Evolutionary conservation across 2,888 invertebrate genomes (phyloP).

Genomic region (Drymonia ruficornis): DNA sequence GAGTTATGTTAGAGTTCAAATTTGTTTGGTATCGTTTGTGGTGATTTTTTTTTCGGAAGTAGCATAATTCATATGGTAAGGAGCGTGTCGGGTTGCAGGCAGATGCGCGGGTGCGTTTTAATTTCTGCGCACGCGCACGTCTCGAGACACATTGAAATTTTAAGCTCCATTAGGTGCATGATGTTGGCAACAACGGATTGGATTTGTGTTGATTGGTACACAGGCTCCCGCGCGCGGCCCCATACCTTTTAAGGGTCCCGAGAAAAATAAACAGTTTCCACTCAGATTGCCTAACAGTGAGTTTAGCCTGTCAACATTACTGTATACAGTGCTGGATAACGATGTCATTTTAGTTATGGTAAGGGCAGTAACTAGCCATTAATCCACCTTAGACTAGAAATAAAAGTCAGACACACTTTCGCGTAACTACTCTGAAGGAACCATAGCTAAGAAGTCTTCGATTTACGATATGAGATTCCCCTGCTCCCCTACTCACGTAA

Average conservation of each 20-base stretch:
- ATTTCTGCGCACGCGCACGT: constrained; percentile 69
- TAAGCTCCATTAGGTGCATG: constrained; percentile 42
- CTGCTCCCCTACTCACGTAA: too few relatives aligned
- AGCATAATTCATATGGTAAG: constrained; percentile 75
- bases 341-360: not conserved
- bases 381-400: too few relatives aligned
- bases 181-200: constrained; percentile 14
- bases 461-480: too few relatives aligned
- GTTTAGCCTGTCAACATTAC: not conserved
- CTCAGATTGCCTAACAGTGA: not conserved
- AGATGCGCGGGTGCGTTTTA: constrained; percentile 61
- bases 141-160: constrained; percentile 43
- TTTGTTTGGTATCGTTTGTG: constrained; percentile 31
- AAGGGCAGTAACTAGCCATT: not conserved
- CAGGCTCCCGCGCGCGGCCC: not conserved
- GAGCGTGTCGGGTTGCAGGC: constrained; percentile 79
- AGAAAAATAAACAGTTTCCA: constrained; percentile 3
- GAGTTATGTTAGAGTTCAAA: constrained; percentile 42
- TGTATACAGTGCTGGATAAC: not conserved
- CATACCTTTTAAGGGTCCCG: constrained; percentile 9
- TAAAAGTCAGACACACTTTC: too few relatives aligned
- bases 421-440: too few relatives aligned
- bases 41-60: constrained; percentile 70
- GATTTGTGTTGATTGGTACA: not conserved
- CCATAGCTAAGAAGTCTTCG: too few relatives aligned